Evolutionary conservation across 2,888 invertebrate species (phyloP).

Genomic region (Eupithecia tripunctaria): DNA sequence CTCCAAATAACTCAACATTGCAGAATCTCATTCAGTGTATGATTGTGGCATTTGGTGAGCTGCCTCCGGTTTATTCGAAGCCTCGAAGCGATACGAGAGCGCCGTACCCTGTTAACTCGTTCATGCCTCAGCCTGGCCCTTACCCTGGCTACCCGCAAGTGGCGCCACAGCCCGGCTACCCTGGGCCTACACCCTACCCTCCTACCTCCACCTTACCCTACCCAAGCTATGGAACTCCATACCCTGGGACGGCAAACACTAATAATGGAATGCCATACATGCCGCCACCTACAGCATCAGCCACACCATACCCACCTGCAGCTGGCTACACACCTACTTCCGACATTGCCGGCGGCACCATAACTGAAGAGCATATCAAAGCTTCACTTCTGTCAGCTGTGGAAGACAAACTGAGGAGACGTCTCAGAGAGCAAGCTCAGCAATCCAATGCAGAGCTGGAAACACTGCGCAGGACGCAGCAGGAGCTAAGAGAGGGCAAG

Average conservation of each 20-base stretch:
- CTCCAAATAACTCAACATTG: conserved; percentile 91
- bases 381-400: conserved; percentile 97
- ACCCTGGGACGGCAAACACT: conserved; percentile 63
- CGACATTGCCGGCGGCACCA: conserved; percentile 88
- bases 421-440: conserved; percentile 94
- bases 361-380: conserved; percentile 97
- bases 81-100: conserved; percentile 85
- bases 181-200: conserved; percentile 74
- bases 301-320: conserved; percentile 65
- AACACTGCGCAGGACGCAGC: conserved; percentile 93
- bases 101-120: conserved; percentile 82
- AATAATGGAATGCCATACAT: conserved; percentile 59
- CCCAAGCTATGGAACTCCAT: conserved; percentile 78
- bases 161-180: conserved; percentile 64
- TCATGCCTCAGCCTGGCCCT: conserved; percentile 72
- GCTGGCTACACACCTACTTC: conserved; percentile 62
- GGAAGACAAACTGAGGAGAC: conserved; percentile 95
- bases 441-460: conserved; percentile 96
- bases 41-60: conserved; percentile 96
- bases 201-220: conserved; percentile 77
- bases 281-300: conserved; percentile 56
- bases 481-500: conserved; percentile 94
- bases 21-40: conserved; percentile 95
- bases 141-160: conserved; percentile 69
- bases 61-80: conserved; percentile 96